phyloP scores from a whole-genome alignment of 2,113 vertebrate species.

The Silurus meridionalis region DNA sequence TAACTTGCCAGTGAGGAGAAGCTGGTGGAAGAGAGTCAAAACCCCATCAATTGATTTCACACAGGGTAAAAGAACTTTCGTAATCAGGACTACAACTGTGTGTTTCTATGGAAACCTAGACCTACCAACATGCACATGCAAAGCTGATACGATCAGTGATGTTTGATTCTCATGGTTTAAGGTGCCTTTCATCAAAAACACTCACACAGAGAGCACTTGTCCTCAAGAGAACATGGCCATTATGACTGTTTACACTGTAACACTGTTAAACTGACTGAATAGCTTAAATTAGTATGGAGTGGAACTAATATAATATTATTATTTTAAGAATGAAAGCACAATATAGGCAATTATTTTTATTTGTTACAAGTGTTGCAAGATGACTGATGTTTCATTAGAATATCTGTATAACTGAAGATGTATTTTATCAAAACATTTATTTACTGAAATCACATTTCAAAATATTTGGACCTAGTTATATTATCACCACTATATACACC shows the following conservation, averaged over 20 bases:
- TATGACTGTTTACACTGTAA: background rate
- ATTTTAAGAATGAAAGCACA: background rate
- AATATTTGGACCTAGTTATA: background rate
- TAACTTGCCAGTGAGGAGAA: slow-evolving; percentile 6
- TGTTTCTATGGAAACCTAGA: slow-evolving; percentile 47
- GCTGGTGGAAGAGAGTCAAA: slow-evolving; percentile 7
- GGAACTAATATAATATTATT: background rate
- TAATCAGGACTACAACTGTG: slow-evolving; percentile 38
- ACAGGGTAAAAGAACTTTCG: slow-evolving; percentile 26
- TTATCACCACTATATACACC: too few relatives aligned
- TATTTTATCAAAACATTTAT: background rate
- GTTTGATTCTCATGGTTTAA: slow-evolving; percentile 7
- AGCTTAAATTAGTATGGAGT: background rate
- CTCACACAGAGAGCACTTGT: background rate
- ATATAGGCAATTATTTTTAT: background rate
- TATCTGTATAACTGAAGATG: background rate
- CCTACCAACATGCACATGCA: slow-evolving; percentile 34
- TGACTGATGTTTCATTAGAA: background rate
- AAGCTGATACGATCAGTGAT: slow-evolving; percentile 40
- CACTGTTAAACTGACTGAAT: background rate
- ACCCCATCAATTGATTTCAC: slow-evolving; percentile 33
- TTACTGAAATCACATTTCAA: background rate
- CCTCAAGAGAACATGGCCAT: background rate
- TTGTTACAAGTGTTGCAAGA: background rate
- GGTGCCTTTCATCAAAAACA: slow-evolving; percentile 11